phyloP scores from a whole-genome alignment of 2,888 invertebrate species.

The Vanessa cardui region DNA sequence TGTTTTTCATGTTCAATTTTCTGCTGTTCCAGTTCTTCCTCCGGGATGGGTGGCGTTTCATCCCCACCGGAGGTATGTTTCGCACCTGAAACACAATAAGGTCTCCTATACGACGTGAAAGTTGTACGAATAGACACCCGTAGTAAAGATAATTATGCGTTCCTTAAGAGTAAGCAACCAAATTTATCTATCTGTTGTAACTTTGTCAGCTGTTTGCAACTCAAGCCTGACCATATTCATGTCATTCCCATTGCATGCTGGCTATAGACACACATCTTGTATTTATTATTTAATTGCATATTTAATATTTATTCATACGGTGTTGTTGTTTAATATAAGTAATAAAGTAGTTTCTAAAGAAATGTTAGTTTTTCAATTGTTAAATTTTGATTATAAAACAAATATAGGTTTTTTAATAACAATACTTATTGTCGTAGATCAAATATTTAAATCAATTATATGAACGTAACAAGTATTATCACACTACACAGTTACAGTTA shows the following conservation, averaged over 20 bases:
- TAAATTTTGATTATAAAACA: too few relatives aligned
- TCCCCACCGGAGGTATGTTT: slow-evolving; percentile 80
- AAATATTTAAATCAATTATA: too few relatives aligned
- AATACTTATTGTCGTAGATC: too few relatives aligned
- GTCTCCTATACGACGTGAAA: not conserved
- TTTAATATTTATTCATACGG: not conserved
- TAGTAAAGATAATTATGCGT: slow-evolving; percentile 1
- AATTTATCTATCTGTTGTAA: slow-evolving; percentile 4
- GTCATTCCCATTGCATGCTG: slow-evolving; percentile 6
- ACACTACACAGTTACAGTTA: too few relatives aligned
- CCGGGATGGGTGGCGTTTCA: slow-evolving; percentile 77
- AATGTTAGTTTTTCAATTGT: too few relatives aligned
- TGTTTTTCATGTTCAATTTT: slow-evolving; percentile 85
- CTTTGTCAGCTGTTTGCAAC: not conserved
- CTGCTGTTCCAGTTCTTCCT: slow-evolving; percentile 82
- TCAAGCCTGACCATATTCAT: not conserved
- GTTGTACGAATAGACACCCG: not conserved
- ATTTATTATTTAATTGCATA: not conserved
- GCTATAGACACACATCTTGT: slow-evolving; percentile 7
- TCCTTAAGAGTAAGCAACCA: slow-evolving; percentile 17
- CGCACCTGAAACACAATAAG: slow-evolving; percentile 53
- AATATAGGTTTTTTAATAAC: too few relatives aligned
- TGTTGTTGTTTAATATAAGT: too few relatives aligned
- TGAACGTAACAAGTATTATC: too few relatives aligned
- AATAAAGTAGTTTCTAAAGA: too few relatives aligned